A percentile compares a stretch with the other conserved stretches of the same genome.
Conservation (phyloP, 2,113 vertebrate genomes). For the Bungarus multicinctus region DNA sequence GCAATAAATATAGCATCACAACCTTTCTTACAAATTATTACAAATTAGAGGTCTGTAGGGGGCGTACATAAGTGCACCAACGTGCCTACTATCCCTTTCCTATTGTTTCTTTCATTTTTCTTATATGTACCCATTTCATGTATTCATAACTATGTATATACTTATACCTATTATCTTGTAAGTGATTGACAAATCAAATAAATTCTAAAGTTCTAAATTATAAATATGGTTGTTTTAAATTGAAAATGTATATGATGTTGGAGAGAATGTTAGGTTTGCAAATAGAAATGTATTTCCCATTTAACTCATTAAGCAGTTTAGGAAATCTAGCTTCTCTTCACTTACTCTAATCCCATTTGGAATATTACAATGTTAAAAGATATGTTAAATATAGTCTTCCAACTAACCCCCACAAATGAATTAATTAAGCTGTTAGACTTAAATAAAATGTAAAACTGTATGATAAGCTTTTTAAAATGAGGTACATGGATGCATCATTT, state of each 20-base stretch:
- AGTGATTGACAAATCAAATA: too few species aligned
- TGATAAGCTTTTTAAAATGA: neutral
- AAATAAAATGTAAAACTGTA: neutral
- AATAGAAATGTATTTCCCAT: neutral
- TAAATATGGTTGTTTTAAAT: constrained; percentile 9
- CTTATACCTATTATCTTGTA: too few species aligned
- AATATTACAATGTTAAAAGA: neutral
- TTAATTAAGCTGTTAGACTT: neutral
- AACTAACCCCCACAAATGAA: neutral
- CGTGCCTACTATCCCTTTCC: too few species aligned
- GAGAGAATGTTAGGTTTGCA: neutral
- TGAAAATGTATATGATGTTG: neutral
- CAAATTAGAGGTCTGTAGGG: too few species aligned
- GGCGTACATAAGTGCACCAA: too few species aligned
- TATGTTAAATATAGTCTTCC: neutral
- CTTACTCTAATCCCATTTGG: neutral
- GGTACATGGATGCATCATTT: neutral
- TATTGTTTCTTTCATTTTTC: too few species aligned
- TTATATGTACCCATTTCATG: too few species aligned
- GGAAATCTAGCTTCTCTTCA: neutral
- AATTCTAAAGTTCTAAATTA: too few species aligned
- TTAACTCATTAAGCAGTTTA: neutral
- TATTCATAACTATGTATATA: too few species aligned
- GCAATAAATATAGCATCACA: neutral
- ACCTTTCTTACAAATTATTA: neutral